Evolutionary conservation across 2,888 invertebrate genomes (phyloP).

Genomic region (Caradrina clavipalpis): DNA sequence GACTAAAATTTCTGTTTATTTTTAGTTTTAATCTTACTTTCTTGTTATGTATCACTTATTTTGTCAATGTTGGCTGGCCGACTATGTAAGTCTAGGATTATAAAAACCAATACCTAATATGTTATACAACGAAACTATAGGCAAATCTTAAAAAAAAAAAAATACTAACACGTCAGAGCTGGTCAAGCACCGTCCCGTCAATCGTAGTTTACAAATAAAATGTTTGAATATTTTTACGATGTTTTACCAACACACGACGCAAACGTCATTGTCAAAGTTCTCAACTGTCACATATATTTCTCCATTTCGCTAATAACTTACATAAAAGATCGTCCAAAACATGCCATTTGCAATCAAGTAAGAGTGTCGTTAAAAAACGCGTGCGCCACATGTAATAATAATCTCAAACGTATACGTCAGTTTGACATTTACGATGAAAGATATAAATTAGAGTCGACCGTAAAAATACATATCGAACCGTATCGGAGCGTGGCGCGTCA

Average conservation of each 20-base stretch:
- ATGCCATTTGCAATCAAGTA: slow-evolving; percentile 77
- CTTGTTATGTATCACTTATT: too few species aligned
- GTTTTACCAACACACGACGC: background rate
- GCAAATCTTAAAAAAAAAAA: too few species aligned
- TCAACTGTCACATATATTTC: slow-evolving; percentile 36
- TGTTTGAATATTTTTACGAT: background rate
- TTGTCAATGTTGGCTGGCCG: too few species aligned
- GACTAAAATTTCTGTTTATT: too few species aligned
- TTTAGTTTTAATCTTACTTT: too few species aligned
- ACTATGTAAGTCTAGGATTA: too few species aligned
- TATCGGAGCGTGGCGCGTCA: slow-evolving; percentile 86
- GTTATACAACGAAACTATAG: too few species aligned
- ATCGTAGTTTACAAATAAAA: too few species aligned
- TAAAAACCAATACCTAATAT: too few species aligned
- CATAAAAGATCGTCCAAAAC: slow-evolving; percentile 47
- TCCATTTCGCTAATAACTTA: slow-evolving; percentile 55
- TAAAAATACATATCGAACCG: slow-evolving; percentile 84
- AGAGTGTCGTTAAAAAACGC: slow-evolving; percentile 85
- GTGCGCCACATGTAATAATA: slow-evolving; percentile 84
- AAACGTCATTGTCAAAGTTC: slow-evolving; percentile 27
- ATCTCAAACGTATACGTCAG: slow-evolving; percentile 78
- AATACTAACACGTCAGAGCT: too few species aligned
- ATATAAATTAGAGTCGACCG: slow-evolving; percentile 87
- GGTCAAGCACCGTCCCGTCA: too few species aligned
- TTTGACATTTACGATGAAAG: slow-evolving; percentile 87